Evolutionary conservation across 2,888 invertebrate species (phyloP).

Genomic region (Eilema sororculum): DNA sequence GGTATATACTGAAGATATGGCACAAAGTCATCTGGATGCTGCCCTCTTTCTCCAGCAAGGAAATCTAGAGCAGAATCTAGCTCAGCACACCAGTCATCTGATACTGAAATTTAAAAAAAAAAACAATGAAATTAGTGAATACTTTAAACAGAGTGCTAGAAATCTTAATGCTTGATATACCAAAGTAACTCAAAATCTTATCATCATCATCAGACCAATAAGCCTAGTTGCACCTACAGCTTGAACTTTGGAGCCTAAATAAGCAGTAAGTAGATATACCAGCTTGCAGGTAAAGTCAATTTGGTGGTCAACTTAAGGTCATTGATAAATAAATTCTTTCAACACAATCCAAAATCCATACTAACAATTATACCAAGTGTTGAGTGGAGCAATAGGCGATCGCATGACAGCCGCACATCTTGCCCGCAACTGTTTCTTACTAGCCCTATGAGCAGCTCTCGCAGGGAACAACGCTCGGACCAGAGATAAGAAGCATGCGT

Average conservation of each 20-base stretch:
- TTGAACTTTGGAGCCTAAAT: no score
- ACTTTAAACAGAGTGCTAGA: no score
- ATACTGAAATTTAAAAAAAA: slow-evolving; percentile 64
- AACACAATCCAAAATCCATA: slow-evolving; percentile 33
- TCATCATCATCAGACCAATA: no score
- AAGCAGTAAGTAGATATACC: no score
- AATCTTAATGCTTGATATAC: no score
- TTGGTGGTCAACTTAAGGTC: no score
- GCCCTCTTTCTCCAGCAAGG: slow-evolving; percentile 93
- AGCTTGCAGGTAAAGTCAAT: no score
- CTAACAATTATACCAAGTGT: slow-evolving; percentile 91
- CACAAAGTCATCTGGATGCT: slow-evolving; percentile 94
- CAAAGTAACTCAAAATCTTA: no score
- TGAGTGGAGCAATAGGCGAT: slow-evolving; percentile 93
- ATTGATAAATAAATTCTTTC: neutral
- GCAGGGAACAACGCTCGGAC: slow-evolving; percentile 96
- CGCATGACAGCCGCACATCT: slow-evolving; percentile 91
- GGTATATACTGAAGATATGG: slow-evolving; percentile 95
- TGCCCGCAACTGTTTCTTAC: slow-evolving; percentile 91
- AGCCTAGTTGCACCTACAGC: no score
- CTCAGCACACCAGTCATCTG: slow-evolving; percentile 91
- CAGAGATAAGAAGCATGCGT: slow-evolving; percentile 94
- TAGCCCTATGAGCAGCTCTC: slow-evolving; percentile 94
- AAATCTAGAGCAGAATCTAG: slow-evolving; percentile 94
- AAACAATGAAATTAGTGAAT: neutral